These are phyloP conservation scores for Marcusenius ussheri DNA, from an alignment of 2,113 vertebrate genomes.

Conservation along the genomic window DNA sequence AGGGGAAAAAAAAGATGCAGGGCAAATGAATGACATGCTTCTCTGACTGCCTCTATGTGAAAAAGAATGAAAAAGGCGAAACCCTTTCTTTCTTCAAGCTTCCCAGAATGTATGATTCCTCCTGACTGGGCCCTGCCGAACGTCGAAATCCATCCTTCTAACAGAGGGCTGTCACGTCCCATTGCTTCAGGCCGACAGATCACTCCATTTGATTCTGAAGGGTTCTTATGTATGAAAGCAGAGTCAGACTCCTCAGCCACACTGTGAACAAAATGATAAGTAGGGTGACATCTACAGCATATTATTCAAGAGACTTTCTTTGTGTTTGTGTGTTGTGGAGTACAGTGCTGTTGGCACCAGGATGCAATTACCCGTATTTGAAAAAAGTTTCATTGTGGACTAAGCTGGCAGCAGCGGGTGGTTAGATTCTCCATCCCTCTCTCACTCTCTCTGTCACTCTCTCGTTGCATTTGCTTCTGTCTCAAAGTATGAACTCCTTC, in stretches of 20 bases:
- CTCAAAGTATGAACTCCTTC: not conserved
- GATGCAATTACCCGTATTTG: not conserved
- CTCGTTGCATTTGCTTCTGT: not conserved
- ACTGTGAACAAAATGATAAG: slow-evolving; percentile 40
- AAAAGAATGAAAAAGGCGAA: not conserved
- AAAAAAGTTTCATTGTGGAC: slow-evolving; percentile 15
- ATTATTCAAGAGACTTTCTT: slow-evolving; percentile 29
- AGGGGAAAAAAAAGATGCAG: slow-evolving; percentile 18
- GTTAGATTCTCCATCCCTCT: slow-evolving; percentile 22
- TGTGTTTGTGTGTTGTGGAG: not conserved
- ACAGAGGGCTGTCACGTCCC: slow-evolving; percentile 43
- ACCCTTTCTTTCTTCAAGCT: not conserved
- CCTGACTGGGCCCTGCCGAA: not conserved
- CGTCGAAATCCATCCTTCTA: slow-evolving; percentile 30
- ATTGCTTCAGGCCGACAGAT: slow-evolving; percentile 35
- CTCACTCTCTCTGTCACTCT: slow-evolving; percentile 9
- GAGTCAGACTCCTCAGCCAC: slow-evolving; percentile 38
- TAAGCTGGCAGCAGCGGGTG: not conserved
- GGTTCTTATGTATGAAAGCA: slow-evolving; percentile 45
- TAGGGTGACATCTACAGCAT: slow-evolving; percentile 37
- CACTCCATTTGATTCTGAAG: slow-evolving; percentile 41
- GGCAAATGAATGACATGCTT: slow-evolving; percentile 24
- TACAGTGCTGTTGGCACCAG: not conserved
- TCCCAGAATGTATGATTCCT: slow-evolving; percentile 5
- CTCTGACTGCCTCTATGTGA: not conserved